Evolutionary conservation across 1,140 invertebrate genomes (phyloP), one percentile per base, ranked within the genome.

Genomic region (Drosophila biarmipes): DNA sequence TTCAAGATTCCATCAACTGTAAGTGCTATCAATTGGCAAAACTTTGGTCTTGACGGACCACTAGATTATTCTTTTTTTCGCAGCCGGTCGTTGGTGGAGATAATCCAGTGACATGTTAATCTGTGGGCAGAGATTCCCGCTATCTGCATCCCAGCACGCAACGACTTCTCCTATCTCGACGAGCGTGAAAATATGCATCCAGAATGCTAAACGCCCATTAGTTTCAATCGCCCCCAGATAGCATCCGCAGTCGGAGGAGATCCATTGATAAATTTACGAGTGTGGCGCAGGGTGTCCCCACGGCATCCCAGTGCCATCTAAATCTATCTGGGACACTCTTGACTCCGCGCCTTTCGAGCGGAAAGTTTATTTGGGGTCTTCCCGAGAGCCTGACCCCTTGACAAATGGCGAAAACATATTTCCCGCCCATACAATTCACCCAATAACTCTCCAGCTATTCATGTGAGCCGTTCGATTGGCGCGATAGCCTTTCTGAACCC

Each of bases 401-500:
- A 35, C 55, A 68, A 78, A 86, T 87, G 75, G 56, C 45, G 4
- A 37, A 46, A 51, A 67, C 12, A 21, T 35, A 31, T 38, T 58
- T 15, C 11, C 34, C 42, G 52, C 45, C 43, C 15, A 42, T 42
- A 8, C 15, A 17, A 19, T 19, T 42, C 37, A 31, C 15, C 45
- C 54, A 54, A 51, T 29, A 34, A 34, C 46, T 78, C 64, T 78
- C 63, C 31, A 34, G 14, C 42, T 69, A 35, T 38, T 61, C 11
- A 73, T 72, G 55, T 73, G 54, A 52, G 56, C 27, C 64, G 49
- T 71, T 71, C 63, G 68, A 69, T 68, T 29, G 17, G 27, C n/a
- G 34, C 64, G 80, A 84, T 84, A 84, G 64, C 80, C 75, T 84
- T 79, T 84, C 34, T 84, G 80, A 84, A 84, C 80, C 55, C 77